Conservation (phyloP, 2,888 invertebrate species). For the Chloroclystis v-ata region DNA sequence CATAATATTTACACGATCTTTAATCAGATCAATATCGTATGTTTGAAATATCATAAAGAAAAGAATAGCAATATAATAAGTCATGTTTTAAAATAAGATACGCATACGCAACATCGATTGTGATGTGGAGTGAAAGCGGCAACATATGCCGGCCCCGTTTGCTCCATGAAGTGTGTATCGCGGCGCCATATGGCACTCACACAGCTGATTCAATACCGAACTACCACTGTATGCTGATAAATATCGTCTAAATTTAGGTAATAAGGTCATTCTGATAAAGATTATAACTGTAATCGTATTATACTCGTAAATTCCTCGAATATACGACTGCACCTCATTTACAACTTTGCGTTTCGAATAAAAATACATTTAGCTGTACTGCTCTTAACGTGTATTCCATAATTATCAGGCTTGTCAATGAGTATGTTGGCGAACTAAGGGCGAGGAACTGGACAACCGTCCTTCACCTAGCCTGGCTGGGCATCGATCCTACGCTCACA, state of each 20-base stretch:
- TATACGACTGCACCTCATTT: conserved; percentile 1
- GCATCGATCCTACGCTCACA: conserved; percentile 62
- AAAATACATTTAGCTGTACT: not conserved
- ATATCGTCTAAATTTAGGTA: conserved; percentile 21
- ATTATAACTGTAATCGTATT: conserved; percentile 6
- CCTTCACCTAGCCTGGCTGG: conserved; percentile 70
- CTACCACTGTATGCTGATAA: conserved; percentile 22
- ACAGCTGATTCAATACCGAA: conserved; percentile 62
- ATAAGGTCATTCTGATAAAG: conserved; percentile 23
- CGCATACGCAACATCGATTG: conserved; percentile 55
- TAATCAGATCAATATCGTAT: conserved; percentile 7
- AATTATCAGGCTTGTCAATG: conserved; percentile 38
- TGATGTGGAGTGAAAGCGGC: conserved; percentile 73
- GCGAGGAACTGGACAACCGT: conserved; percentile 63
- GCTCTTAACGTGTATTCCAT: not conserved
- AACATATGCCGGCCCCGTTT: conserved; percentile 74
- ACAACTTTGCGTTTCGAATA: not conserved
- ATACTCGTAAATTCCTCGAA: conserved; percentile 2
- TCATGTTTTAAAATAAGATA: conserved; percentile 12
- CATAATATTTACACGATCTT: conserved; percentile 14
- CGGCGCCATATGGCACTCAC: conserved; percentile 66
- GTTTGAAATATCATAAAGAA: conserved; percentile 7
- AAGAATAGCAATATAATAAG: conserved; percentile 8
- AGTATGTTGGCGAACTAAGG: conserved; percentile 39
- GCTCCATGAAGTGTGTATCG: conserved; percentile 66